These are phyloP conservation scores for Brachionus angularis DNA, from an alignment of 1,140 invertebrate species.

Conservation along the genomic window DNA sequence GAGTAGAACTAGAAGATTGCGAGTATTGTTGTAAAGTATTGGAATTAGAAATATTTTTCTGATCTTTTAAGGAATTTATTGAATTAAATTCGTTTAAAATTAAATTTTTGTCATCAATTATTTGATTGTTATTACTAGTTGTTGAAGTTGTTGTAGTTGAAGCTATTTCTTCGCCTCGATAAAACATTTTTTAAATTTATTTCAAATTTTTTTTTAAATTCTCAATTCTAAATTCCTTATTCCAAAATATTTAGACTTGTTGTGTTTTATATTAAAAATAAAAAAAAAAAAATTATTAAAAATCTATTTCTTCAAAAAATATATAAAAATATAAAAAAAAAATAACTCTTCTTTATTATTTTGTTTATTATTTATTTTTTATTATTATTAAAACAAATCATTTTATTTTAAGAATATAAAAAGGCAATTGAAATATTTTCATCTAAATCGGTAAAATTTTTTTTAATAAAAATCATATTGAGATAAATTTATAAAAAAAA, in stretches of 20 bases:
- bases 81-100: conserved; percentile 36
- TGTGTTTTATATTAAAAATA: no score
- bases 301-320: conserved; percentile 26
- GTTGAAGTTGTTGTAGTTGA: conserved; percentile 12
- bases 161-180: conserved; percentile 41
- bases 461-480: conserved; percentile 6
- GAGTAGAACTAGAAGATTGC: not conserved
- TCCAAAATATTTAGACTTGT: no score
- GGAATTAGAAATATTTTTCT: conserved; percentile 40
- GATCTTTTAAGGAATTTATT: conserved; percentile 10
- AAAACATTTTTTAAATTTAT: conserved; percentile 35
- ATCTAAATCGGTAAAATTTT: conserved; percentile 25
- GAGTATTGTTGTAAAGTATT: no score
- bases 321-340: conserved; percentile 29
- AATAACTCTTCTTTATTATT: no score
- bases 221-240: no score
- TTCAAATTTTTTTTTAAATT: not conserved
- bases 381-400: no score
- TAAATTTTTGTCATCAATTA: conserved; percentile 40
- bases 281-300: conserved; percentile 12
- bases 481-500: no score
- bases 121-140: not conserved
- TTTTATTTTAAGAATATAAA: not conserved
- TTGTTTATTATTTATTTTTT: no score
- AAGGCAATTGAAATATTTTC: conserved; percentile 19